Evolutionary conservation across 1,140 invertebrate genomes (phyloP).

Genomic region (Octopus sinensis): DNA sequence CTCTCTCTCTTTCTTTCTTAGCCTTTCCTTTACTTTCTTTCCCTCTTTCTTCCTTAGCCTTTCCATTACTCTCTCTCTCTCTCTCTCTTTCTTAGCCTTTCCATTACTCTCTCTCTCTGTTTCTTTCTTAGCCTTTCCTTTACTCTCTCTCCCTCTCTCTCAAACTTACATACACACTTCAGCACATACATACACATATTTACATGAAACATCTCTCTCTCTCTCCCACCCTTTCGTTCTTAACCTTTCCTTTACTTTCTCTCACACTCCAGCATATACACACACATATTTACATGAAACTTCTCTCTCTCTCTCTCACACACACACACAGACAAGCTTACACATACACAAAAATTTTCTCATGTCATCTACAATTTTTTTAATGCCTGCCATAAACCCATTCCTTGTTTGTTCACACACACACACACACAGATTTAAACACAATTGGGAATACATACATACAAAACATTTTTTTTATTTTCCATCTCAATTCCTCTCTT

Average conservation of each 20-base stretch:
- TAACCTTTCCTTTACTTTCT: slow-evolving; percentile 11
- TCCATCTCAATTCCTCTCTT: too few species aligned
- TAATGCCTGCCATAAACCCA: too few species aligned
- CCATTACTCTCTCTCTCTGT: slow-evolving; percentile 13
- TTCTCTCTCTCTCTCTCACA: slow-evolving; percentile 9
- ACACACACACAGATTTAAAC: too few species aligned
- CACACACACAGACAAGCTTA: neutral
- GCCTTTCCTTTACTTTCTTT: neutral
- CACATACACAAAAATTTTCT: too few species aligned
- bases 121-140: slow-evolving; percentile 10
- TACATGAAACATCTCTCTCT: slow-evolving; percentile 16
- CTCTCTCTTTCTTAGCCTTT: neutral
- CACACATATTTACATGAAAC: neutral
- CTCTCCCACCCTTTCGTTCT: neutral
- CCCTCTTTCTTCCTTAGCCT: neutral
- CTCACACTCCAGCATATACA: slow-evolving; percentile 10
- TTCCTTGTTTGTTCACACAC: too few species aligned
- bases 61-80: neutral
- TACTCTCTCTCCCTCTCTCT: slow-evolving; percentile 22
- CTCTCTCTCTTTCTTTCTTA: neutral
- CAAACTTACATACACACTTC: slow-evolving; percentile 18
- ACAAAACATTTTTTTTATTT: too few species aligned
- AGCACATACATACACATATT: slow-evolving; percentile 18
- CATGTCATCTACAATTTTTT: too few species aligned
- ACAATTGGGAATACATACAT: too few species aligned